phyloP scores from a whole-genome alignment of 2,113 vertebrate genomes.

The Chrysemys picta region DNA sequence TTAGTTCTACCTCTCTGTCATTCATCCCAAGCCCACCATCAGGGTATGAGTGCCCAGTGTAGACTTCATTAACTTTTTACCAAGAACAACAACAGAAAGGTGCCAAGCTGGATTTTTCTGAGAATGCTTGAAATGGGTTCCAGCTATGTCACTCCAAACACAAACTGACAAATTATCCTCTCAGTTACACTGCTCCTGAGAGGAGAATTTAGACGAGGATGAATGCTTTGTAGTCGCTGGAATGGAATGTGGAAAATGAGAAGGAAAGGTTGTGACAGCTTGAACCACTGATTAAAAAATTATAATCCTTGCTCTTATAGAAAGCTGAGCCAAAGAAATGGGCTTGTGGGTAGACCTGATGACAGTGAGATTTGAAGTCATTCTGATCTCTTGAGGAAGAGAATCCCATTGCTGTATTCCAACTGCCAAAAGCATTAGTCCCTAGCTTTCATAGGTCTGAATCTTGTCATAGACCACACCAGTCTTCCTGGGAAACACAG shows the following conservation, averaged over 20 bases:
- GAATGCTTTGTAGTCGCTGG: not conserved
- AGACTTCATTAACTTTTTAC: not conserved
- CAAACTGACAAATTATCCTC: not conserved
- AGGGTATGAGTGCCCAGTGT: not conserved
- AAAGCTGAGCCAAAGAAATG: not conserved
- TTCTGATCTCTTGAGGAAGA: not conserved
- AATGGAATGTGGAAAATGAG: not conserved
- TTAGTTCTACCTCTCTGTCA: not conserved
- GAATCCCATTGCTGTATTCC: not conserved
- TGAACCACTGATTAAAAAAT: not conserved
- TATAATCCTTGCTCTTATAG: not conserved
- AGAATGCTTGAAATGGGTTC: not conserved
- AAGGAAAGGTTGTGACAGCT: not conserved
- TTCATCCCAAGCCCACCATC: not conserved
- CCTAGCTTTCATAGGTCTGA: not conserved
- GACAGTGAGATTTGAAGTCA: not conserved
- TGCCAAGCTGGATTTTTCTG: not conserved
- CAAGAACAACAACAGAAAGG: not conserved
- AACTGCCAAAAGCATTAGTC: not conserved
- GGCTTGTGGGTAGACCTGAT: not conserved
- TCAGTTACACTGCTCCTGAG: not conserved
- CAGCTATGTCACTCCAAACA: not conserved
- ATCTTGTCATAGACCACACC: not conserved
- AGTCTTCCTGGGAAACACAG: not conserved
- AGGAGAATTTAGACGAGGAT: not conserved